Conservation (phyloP, 2,888 invertebrate genomes). For the Keiferia lycopersicella region DNA sequence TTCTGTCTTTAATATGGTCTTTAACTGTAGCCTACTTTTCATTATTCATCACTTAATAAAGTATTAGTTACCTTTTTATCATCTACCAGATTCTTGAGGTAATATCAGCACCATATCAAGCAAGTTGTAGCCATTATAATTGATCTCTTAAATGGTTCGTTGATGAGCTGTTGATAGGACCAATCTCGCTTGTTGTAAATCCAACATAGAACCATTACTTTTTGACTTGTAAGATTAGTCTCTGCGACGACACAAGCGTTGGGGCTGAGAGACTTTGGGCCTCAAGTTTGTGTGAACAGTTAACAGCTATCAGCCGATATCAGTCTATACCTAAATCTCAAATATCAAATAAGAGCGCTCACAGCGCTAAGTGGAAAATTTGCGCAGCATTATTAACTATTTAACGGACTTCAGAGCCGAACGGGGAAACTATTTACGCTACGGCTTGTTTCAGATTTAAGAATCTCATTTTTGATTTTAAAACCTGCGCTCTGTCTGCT, state of each 20-base stretch:
- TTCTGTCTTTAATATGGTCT: no score
- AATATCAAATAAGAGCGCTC: constrained; percentile 59
- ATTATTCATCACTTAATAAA: no score
- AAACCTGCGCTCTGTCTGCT: constrained; percentile 3
- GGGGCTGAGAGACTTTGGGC: background rate
- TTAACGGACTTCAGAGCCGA: constrained; percentile 58
- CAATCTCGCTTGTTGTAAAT: no score
- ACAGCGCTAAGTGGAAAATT: constrained; percentile 71
- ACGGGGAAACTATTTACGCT: constrained; percentile 59
- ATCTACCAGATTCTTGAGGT: no score
- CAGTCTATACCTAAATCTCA: constrained; percentile 61
- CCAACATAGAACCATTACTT: background rate
- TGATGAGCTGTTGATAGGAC: no score
- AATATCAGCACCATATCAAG: no score
- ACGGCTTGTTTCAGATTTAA: constrained; percentile 45
- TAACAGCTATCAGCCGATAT: constrained; percentile 46
- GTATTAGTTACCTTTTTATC: no score
- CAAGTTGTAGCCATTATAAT: no score
- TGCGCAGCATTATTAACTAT: constrained; percentile 72
- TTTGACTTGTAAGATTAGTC: background rate
- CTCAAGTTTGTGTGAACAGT: no score
- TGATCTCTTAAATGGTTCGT: no score
- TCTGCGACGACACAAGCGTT: constrained; percentile 28
- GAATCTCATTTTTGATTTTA: constrained; percentile 35
- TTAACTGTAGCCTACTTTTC: no score